A percentile compares a stretch with the other conserved stretches of the same genome.
phyloP scores from a whole-genome alignment of 1,140 invertebrate genomes.

The Bombus turneri region DNA sequence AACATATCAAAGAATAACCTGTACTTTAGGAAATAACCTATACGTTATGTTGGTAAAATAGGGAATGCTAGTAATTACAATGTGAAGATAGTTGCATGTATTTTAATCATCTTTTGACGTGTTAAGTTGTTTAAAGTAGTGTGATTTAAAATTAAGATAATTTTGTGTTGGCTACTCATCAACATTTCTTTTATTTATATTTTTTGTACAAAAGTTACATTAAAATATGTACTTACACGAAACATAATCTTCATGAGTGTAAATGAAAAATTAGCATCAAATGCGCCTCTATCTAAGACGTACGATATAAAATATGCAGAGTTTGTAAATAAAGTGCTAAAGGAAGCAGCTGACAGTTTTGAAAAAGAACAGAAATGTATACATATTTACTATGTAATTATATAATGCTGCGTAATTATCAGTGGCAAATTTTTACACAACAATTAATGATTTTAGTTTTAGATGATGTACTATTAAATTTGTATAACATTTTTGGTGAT shows the following conservation, averaged over 20 bases:
- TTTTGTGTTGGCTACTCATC: not conserved
- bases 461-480: conserved; percentile 82
- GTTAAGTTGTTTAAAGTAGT: not conserved
- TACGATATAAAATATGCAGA: conserved; percentile 48
- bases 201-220: not conserved
- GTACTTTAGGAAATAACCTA: not conserved
- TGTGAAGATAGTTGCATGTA: not conserved
- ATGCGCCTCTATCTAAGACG: not conserved
- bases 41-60: not conserved
- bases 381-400: conserved; percentile 21
- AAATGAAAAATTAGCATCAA: conserved; percentile 6
- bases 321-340: conserved; percentile 57
- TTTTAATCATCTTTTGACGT: not conserved
- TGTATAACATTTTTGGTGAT: conserved; percentile 84
- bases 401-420: not conserved
- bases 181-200: not conserved
- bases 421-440: not conserved
- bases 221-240: not conserved
- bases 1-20: conserved; percentile 5
- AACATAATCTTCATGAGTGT: conserved; percentile 37
- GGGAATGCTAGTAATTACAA: not conserved
- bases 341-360: conserved; percentile 66
- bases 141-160: not conserved
- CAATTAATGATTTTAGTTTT: conserved; percentile 71
- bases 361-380: conserved; percentile 70